Percentiles rank a stretch among this genome's conserved stretches.
These are phyloP conservation scores for Blennius ocellaris DNA, from an alignment of 2,113 vertebrate species.

Conservation along the genomic window DNA sequence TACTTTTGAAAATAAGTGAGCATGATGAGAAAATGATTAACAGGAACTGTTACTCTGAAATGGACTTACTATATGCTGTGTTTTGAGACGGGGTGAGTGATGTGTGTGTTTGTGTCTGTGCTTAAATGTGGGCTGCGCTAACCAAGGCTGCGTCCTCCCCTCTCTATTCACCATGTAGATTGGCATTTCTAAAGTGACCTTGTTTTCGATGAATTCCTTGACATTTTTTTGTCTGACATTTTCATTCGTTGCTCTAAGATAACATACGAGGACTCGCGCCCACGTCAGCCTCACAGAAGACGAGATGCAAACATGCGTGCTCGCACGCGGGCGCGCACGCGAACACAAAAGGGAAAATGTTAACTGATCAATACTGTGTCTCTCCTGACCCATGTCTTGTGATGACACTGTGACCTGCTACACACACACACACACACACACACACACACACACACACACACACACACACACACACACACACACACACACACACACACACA, in stretches of 20 bases:
- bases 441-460: too few relatives aligned
- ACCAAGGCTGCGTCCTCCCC: slow-evolving; percentile 38
- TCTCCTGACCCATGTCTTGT: slow-evolving; percentile 85
- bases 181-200: slow-evolving; percentile 85
- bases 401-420: slow-evolving; percentile 68
- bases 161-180: slow-evolving; percentile 67
- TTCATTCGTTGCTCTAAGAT: slow-evolving; percentile 89
- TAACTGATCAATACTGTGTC: slow-evolving; percentile 97
- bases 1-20: slow-evolving; percentile 59
- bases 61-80: slow-evolving; percentile 14
- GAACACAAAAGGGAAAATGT: slow-evolving; percentile 86
- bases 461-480: too few relatives aligned
- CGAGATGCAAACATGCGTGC: slow-evolving; percentile 22
- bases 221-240: slow-evolving; percentile 93
- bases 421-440: slow-evolving; percentile 55
- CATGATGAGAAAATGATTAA: slow-evolving; percentile 67
- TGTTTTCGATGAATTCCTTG: slow-evolving; percentile 86
- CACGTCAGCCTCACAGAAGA: slow-evolving; percentile 15
- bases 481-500: too few relatives aligned
- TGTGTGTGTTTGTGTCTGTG: background rate
- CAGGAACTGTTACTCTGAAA: slow-evolving; percentile 36
- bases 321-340: background rate
- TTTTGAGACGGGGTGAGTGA: slow-evolving; percentile 33
- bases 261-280: slow-evolving; percentile 6
- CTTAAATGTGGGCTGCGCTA: slow-evolving; percentile 20